Percentiles rank a stretch among this genome's conserved stretches.
Evolutionary conservation across 2,888 invertebrate species (phyloP).

Genomic region (Eulithis testata): DNA sequence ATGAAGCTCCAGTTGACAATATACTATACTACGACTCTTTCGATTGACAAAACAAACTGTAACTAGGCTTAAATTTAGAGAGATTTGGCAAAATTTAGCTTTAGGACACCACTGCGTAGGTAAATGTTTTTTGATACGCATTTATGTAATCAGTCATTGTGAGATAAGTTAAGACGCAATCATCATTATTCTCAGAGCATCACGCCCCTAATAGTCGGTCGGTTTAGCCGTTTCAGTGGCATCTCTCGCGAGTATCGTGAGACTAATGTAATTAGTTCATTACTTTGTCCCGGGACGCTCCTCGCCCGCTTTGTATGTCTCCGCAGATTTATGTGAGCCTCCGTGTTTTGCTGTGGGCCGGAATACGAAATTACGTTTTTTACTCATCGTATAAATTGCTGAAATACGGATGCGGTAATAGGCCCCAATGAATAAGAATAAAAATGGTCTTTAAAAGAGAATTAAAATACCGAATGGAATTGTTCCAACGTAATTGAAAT

Average conservation of each 20-base stretch:
- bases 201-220: constrained; percentile 60
- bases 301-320: constrained; percentile 64
- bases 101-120: constrained; percentile 23
- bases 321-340: constrained; percentile 70
- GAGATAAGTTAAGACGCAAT: constrained; percentile 52
- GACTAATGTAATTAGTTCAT: constrained; percentile 82
- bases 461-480: constrained; percentile 41
- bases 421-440: constrained; percentile 50
- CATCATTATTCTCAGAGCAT: constrained; percentile 58
- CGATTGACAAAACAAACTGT: too few relatives aligned
- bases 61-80: not conserved
- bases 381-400: constrained; percentile 51
- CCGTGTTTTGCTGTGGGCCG: constrained; percentile 63
- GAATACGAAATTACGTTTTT: constrained; percentile 65
- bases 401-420: constrained; percentile 55
- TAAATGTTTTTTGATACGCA: constrained; percentile 39
- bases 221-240: constrained; percentile 66
- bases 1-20: too few relatives aligned
- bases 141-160: constrained; percentile 42
- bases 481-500: constrained; percentile 38
- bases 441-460: constrained; percentile 44
- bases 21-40: too few relatives aligned
- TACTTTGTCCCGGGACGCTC: constrained; percentile 71
- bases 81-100: constrained; percentile 21
- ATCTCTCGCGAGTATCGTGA: constrained; percentile 60